Evolutionary conservation across 2,888 invertebrate species (phyloP).

Genomic region (Melanophora roralis): DNA sequence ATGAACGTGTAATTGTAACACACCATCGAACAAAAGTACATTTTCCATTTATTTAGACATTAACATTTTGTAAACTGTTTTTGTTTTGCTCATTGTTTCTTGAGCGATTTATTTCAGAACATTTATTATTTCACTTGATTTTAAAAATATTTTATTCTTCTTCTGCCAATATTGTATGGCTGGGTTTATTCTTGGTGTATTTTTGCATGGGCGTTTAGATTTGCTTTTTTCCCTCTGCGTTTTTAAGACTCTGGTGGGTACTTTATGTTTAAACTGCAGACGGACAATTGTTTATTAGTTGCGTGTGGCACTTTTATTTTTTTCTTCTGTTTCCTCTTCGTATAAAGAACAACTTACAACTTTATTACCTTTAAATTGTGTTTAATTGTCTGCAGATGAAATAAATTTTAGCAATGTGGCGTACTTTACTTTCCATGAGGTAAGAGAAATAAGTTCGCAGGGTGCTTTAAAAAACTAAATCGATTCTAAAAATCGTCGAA

Average conservation of each 20-base stretch:
- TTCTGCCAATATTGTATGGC: not conserved
- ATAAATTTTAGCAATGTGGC: conserved; percentile 34
- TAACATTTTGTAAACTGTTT: conserved; percentile 9
- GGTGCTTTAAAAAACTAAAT: too few relatives aligned
- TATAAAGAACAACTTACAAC: conserved; percentile 29
- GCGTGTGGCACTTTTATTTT: conserved; percentile 43
- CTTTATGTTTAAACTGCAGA: not conserved
- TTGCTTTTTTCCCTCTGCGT: not conserved
- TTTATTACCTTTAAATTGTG: conserved; percentile 54
- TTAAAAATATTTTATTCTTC: not conserved
- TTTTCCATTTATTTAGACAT: conserved; percentile 25
- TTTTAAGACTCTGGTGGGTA: conserved; percentile 8
- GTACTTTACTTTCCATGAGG: too few relatives aligned
- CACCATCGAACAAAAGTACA: not conserved
- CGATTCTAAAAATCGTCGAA: too few relatives aligned
- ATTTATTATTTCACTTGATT: conserved; percentile 41
- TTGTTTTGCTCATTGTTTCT: conserved; percentile 2
- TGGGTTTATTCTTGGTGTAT: conserved; percentile 1
- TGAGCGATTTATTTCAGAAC: conserved; percentile 55
- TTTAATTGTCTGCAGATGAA: conserved; percentile 48
- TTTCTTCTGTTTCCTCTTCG: conserved; percentile 29
- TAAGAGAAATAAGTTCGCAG: not conserved
- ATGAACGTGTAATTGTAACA: not conserved
- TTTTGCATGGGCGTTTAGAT: conserved; percentile 58
- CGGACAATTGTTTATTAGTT: conserved; percentile 43